Conservation (phyloP, 2,888 invertebrate genomes). For the Agonopterix arenella region DNA sequence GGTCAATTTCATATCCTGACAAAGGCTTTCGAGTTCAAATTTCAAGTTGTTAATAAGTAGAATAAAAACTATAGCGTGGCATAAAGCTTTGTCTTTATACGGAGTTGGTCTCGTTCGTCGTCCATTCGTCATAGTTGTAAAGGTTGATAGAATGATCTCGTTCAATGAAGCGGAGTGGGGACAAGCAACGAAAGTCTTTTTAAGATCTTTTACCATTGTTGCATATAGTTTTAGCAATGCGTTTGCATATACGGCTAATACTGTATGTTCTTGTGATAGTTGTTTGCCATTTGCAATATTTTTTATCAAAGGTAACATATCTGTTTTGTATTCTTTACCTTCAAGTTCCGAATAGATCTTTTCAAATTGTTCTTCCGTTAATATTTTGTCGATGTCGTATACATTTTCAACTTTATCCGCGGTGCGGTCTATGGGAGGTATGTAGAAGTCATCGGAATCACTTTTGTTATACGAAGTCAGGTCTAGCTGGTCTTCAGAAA, state of each 20-base stretch:
- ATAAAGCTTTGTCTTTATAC: constrained; percentile 54
- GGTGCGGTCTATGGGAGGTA: constrained; percentile 68
- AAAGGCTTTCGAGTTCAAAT: constrained; percentile 41
- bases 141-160: constrained; percentile 41
- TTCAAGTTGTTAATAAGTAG: constrained; percentile 52
- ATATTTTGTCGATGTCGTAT: constrained; percentile 58
- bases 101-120: constrained; percentile 38
- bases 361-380: constrained; percentile 53
- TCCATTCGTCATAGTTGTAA: constrained; percentile 30
- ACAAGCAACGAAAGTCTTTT: constrained; percentile 40
- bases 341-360: constrained; percentile 45
- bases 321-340: constrained; percentile 28
- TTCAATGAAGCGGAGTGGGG: constrained; percentile 43
- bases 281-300: constrained; percentile 20
- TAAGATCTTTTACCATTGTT: constrained; percentile 34
- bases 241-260: constrained; percentile 48
- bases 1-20: constrained; percentile 39
- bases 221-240: constrained; percentile 33
- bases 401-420: constrained; percentile 61
- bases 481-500: constrained; percentile 47
- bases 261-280: constrained; percentile 27
- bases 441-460: constrained; percentile 59
- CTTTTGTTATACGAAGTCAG: constrained; percentile 40
- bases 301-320: constrained; percentile 35
- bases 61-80: constrained; percentile 51